phyloP scores from a whole-genome alignment of 1,140 invertebrate species.

The Drosophila mojavensis region DNA sequence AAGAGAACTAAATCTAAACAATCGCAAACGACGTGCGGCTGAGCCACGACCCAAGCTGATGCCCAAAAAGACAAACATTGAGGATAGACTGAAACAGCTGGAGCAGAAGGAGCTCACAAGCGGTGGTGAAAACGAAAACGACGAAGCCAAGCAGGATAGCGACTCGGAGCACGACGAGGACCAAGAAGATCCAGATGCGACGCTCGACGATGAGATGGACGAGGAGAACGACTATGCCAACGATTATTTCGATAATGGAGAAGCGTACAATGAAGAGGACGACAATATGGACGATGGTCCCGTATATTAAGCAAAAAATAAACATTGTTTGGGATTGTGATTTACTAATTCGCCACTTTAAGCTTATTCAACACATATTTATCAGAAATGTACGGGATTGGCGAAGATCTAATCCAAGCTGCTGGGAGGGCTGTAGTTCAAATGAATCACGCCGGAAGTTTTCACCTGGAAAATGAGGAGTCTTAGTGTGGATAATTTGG shows the following conservation, averaged over 20 bases:
- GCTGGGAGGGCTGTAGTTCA: conserved; percentile 86
- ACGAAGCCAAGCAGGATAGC: conserved; percentile 85
- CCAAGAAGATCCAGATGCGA: conserved; percentile 85
- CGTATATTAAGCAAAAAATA: conserved; percentile 85
- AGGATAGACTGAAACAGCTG: conserved; percentile 84
- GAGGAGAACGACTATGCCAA: conserved; percentile 92
- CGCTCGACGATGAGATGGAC: conserved; percentile 88
- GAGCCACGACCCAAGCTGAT: conserved; percentile 41
- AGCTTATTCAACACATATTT: conserved; percentile 78
- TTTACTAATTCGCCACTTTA: conserved; percentile 76
- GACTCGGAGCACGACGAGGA: conserved; percentile 84
- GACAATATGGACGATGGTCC: conserved; percentile 93
- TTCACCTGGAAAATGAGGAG: conserved; percentile 84
- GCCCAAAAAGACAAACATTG: conserved; percentile 67
- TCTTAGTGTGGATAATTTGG: too few relatives aligned
- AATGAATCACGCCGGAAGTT: conserved; percentile 85
- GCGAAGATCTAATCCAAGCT: conserved; percentile 84
- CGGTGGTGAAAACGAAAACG: conserved; percentile 85
- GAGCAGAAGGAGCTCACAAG: conserved; percentile 86
- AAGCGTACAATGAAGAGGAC: conserved; percentile 93
- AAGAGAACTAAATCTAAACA: conserved; percentile 84
- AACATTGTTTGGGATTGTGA: conserved; percentile 56
- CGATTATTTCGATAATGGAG: conserved; percentile 95
- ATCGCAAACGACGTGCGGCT: conserved; percentile 53
- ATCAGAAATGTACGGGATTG: conserved; percentile 54